These are phyloP conservation scores for Mesitornis unicolor DNA, from an alignment of 2,113 vertebrate genomes.

Conservation along the genomic window DNA sequence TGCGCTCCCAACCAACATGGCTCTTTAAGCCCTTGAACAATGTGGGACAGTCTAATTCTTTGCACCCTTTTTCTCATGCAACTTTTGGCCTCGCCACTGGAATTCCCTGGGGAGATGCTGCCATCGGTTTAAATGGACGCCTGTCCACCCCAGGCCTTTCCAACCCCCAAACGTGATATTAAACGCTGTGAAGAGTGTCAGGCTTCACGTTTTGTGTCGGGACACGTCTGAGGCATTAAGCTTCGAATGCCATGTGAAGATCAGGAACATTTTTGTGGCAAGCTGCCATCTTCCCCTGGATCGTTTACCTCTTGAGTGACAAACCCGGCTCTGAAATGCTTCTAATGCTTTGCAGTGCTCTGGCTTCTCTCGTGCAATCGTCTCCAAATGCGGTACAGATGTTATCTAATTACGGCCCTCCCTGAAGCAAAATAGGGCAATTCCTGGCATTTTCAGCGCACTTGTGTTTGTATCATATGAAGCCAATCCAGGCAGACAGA, in stretches of 20 bases:
- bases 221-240: neutral
- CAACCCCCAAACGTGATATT: neutral
- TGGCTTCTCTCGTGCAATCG: neutral
- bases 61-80: neutral
- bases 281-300: neutral
- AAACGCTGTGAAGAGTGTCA: rapidly evolving
- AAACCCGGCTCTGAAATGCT: neutral
- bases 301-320: conserved; percentile 14
- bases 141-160: neutral
- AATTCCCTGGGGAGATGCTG: neutral
- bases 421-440: neutral
- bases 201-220: neutral
- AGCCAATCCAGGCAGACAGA: neutral
- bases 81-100: rapidly evolving
- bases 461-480: neutral
- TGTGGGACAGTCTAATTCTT: rapidly evolving
- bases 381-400: rapidly evolving
- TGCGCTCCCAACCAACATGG: rapidly evolving
- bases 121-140: rapidly evolving
- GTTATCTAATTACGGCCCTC: neutral
- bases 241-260: neutral
- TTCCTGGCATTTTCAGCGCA: neutral
- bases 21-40: neutral
- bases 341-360: neutral
- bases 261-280: conserved; percentile 27